These are phyloP conservation scores for Bombylius discolor DNA, from an alignment of 2,888 invertebrate species.

Conservation along the genomic window DNA sequence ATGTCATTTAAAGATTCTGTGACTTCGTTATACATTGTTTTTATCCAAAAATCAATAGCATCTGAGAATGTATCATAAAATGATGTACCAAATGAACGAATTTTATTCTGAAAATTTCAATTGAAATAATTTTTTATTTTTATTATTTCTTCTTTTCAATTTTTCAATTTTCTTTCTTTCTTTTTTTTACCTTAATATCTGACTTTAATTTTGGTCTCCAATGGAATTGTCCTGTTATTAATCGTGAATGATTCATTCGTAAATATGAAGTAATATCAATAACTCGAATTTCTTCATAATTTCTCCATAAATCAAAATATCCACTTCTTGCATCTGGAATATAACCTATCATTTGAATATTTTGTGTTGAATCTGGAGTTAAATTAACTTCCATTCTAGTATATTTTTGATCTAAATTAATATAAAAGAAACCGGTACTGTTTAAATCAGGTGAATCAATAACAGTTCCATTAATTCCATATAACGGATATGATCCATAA, in stretches of 20 bases:
- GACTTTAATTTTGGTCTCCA: slow-evolving; percentile 65
- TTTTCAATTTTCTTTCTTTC: no score
- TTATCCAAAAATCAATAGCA: slow-evolving; percentile 49
- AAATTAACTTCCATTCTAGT: slow-evolving; percentile 55
- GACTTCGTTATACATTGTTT: slow-evolving; percentile 56
- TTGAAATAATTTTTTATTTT: background rate
- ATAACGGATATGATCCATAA: slow-evolving; percentile 39
- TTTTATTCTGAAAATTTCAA: slow-evolving; percentile 28
- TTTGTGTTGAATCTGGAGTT: slow-evolving; percentile 54
- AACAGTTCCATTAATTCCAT: slow-evolving; percentile 44
- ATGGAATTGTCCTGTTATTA: slow-evolving; percentile 62
- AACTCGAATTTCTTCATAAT: slow-evolving; percentile 65
- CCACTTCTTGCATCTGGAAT: slow-evolving; percentile 67
- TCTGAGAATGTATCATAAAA: slow-evolving; percentile 41
- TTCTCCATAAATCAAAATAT: slow-evolving; percentile 64
- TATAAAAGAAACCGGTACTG: slow-evolving; percentile 44
- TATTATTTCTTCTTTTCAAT: no score
- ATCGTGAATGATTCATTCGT: slow-evolving; percentile 68
- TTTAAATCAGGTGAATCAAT: slow-evolving; percentile 45
- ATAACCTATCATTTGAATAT: slow-evolving; percentile 57
- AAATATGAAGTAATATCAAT: slow-evolving; percentile 67
- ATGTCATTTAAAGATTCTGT: slow-evolving; percentile 52
- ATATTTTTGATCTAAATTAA: slow-evolving; percentile 45
- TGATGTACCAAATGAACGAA: slow-evolving; percentile 35
- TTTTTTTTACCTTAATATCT: slow-evolving; percentile 41